These are phyloP conservation scores for Cinara cedri DNA, from an alignment of 2,888 invertebrate species.

Conservation along the genomic window DNA sequence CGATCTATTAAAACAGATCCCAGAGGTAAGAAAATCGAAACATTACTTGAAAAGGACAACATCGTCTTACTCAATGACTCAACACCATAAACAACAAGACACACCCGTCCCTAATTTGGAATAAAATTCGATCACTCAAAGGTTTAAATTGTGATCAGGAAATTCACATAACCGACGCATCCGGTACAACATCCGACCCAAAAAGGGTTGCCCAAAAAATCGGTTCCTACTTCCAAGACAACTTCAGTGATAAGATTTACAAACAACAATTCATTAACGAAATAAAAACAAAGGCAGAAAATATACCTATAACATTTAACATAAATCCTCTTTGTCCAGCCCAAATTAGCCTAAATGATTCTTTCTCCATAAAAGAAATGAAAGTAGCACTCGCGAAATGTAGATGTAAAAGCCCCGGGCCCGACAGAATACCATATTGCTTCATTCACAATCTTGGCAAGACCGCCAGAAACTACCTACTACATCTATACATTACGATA, in stretches of 20 bases:
- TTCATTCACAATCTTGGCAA: conserved; percentile 9
- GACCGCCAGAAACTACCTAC: background rate
- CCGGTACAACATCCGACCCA: background rate
- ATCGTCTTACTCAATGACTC: background rate
- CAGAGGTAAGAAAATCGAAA: conserved; percentile 45
- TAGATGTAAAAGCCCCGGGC: background rate
- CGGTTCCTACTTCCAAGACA: background rate
- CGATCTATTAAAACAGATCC: conserved; percentile 21
- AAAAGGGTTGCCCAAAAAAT: conserved; percentile 13
- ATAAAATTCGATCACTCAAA: background rate
- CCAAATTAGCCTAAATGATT: background rate
- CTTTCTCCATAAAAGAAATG: background rate
- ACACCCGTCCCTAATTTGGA: background rate
- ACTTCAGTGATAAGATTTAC: background rate
- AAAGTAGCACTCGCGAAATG: background rate
- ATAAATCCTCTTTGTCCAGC: background rate
- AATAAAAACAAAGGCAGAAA: conserved; percentile 2
- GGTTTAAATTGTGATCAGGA: background rate
- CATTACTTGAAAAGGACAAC: conserved; percentile 14
- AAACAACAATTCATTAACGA: background rate
- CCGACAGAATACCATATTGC: conserved; percentile 14
- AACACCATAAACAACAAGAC: background rate
- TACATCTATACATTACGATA: background rate
- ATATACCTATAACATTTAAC: background rate
- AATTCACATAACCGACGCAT: background rate